Evolutionary conservation across 1,140 invertebrate genomes (phyloP), one percentile per base, ranked within the genome.

Genomic region (Teleogryllus occipitalis): DNA sequence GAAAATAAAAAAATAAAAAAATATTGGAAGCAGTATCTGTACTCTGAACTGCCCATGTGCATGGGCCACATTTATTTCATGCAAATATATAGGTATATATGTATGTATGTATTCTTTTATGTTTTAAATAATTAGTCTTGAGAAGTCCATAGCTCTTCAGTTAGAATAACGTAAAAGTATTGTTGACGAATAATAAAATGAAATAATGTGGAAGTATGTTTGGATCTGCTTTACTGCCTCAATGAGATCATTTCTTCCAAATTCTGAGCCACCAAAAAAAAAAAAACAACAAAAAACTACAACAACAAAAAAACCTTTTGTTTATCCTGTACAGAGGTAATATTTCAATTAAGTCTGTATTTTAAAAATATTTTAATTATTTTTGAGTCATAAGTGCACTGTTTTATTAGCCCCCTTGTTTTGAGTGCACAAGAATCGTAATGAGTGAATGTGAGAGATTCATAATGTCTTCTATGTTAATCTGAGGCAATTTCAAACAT

Each of bases 131-230:
- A 27, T 73, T 76, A 80, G 49, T n/a, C 80, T 81, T 81, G 80
- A 81, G 80, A 79, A 81, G 80, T 75, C 74, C 77, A 81, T 76
- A 75, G 49, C 39, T 65, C 73, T 77, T 18, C 54, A 74, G 65
- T 77, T 80, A 80, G 65, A 77, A 73, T 76, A 54, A 48, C 39
- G 48, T 54, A 80, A 49, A 77, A 81, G 77, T 81, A 79, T 81
- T 81, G 80, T 81, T 81, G 80, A 81, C 8, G 48, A 81, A 81
- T 76, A 48, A 76, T 77, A 72, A 73, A 80, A 78, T 7, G 22
- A 78, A 77, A 12, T 48, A 79, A 79, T 73, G 73, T 39, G 78
- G 73, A 75, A 75, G 22, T 8, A 46, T 74, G 14, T 79, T 75
- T 47, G 18, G 47, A 47, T 79, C 54, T 14, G 54, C 18, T 79